phyloP scores from a whole-genome alignment of 2,113 vertebrate genomes.

The Phyllostomus hastatus region DNA sequence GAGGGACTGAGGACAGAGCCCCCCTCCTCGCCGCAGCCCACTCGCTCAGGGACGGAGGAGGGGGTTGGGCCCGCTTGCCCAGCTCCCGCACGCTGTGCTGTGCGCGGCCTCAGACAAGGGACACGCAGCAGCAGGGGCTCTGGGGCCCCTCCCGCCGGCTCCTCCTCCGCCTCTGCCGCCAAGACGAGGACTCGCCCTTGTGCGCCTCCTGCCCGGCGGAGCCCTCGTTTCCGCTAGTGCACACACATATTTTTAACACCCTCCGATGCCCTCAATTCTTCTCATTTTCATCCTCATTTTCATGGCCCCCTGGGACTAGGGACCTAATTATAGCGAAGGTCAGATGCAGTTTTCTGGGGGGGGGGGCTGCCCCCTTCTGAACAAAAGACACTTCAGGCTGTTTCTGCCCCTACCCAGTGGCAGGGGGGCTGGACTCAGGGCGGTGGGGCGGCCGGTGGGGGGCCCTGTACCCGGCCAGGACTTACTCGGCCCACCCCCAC shows the following conservation, averaged over 20 bases:
- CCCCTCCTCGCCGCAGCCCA: fast-evolving
- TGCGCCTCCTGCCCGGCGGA: fast-evolving
- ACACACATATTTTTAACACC: conserved; percentile 46
- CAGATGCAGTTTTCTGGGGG: not conserved
- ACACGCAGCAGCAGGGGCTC: fast-evolving
- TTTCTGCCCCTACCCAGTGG: fast-evolving
- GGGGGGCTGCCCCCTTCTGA: not conserved
- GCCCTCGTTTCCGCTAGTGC: not conserved
- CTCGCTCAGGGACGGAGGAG: fast-evolving
- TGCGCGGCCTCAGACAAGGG: not conserved
- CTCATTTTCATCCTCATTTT: conserved; percentile 72
- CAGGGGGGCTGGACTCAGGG: not conserved
- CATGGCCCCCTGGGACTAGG: conserved; percentile 59
- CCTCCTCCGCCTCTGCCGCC: no score
- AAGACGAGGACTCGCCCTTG: fast-evolving
- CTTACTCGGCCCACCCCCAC: fast-evolving
- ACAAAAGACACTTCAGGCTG: fast-evolving
- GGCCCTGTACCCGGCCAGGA: fast-evolving
- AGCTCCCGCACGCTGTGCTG: not conserved
- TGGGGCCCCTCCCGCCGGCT: fast-evolving
- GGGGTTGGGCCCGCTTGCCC: fast-evolving
- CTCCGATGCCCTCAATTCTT: conserved; percentile 64
- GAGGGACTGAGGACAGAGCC: not conserved
- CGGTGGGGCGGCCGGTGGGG: not conserved
- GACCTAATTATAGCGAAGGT: conserved; percentile 68